These are phyloP conservation scores for Nycticryphes semicollaris DNA, from an alignment of 2,113 vertebrate species.

Conservation along the genomic window DNA sequence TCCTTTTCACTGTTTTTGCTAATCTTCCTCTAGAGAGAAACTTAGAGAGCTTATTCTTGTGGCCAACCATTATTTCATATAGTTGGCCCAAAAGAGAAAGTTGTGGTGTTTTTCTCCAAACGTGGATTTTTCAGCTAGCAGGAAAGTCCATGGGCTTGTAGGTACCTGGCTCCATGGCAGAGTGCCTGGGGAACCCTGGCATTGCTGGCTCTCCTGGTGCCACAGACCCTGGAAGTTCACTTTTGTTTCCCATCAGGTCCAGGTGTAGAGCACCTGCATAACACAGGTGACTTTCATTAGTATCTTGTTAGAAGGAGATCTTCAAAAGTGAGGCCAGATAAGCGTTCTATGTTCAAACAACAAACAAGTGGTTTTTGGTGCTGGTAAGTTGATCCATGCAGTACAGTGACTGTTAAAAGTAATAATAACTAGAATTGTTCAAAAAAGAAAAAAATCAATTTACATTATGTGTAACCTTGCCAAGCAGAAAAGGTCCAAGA, in stretches of 20 bases:
- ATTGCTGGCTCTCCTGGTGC: not conserved
- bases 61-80: not conserved
- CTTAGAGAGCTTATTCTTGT: not conserved
- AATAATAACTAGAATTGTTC: not conserved
- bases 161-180: not conserved
- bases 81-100: not conserved
- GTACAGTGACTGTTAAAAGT: not conserved
- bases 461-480: not conserved
- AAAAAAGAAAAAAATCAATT: constrained; percentile 7
- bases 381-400: not conserved
- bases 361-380: not conserved
- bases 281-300: not conserved
- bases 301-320: not conserved
- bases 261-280: not conserved
- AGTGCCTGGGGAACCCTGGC: accelerated
- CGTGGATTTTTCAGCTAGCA: not conserved
- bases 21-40: not conserved
- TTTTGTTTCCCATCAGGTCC: not conserved
- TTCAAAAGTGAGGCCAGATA: not conserved
- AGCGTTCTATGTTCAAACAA: not conserved
- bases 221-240: not conserved
- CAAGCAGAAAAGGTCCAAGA: not conserved
- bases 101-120: accelerated
- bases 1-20: not conserved
- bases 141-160: not conserved